These are phyloP conservation scores for Poecilobothrus nobilitatus DNA, from an alignment of 2,888 invertebrate genomes.

Conservation along the genomic window DNA sequence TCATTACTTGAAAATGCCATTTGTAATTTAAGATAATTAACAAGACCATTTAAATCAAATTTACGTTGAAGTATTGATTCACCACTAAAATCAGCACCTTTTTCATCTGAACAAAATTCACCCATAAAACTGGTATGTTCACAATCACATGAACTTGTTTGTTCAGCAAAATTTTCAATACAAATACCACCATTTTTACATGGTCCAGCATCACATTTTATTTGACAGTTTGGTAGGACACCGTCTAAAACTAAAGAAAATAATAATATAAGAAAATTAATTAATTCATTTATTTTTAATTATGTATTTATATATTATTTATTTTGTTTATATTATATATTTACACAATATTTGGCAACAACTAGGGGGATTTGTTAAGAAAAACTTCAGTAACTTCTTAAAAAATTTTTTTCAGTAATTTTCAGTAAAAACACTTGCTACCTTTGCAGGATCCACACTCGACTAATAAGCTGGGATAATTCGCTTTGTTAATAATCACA, in stretches of 20 bases:
- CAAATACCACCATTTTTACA: slow-evolving; percentile 83
- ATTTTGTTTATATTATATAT: too few species aligned
- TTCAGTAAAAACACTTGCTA: too few species aligned
- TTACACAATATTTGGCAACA: too few species aligned
- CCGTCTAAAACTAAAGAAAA: slow-evolving; percentile 50
- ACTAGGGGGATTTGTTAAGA: too few species aligned
- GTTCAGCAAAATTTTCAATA: slow-evolving; percentile 78
- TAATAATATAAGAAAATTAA: background rate
- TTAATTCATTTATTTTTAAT: too few species aligned
- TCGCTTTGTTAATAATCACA: too few species aligned
- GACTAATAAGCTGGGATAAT: too few species aligned
- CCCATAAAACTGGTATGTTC: slow-evolving; percentile 85
- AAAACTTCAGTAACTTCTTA: too few species aligned
- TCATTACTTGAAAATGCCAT: slow-evolving; percentile 80
- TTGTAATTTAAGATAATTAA: slow-evolving; percentile 71
- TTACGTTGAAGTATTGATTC: slow-evolving; percentile 74
- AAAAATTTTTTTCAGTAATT: too few species aligned
- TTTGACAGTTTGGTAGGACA: slow-evolving; percentile 72
- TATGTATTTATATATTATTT: too few species aligned
- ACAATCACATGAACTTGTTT: slow-evolving; percentile 79
- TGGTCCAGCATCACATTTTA: slow-evolving; percentile 80
- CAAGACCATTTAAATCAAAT: slow-evolving; percentile 58
- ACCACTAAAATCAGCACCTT: slow-evolving; percentile 82
- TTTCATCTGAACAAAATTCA: slow-evolving; percentile 79
- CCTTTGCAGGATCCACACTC: too few species aligned